Conservation (phyloP, 1,140 invertebrate genomes). For the Conus betulinus region DNA sequence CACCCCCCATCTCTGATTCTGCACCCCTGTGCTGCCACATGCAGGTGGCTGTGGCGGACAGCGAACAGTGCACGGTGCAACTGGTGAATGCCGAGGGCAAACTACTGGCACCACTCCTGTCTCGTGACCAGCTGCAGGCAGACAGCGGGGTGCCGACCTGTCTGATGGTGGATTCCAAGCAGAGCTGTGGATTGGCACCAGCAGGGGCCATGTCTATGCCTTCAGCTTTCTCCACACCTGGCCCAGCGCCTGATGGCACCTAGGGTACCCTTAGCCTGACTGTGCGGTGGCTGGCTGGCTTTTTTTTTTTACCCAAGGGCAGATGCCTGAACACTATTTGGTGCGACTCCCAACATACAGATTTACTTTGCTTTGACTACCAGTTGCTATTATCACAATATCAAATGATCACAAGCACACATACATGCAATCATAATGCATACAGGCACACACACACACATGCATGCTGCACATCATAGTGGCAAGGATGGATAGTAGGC, state of each 20-base stretch:
- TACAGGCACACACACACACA: too few relatives aligned
- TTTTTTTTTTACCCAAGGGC: too few relatives aligned
- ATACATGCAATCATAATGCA: too few relatives aligned
- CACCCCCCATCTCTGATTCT: too few relatives aligned
- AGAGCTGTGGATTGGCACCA: constrained; percentile 26
- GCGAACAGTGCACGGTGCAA: neutral
- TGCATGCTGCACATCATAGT: too few relatives aligned
- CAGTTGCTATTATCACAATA: too few relatives aligned
- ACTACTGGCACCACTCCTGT: constrained; percentile 17
- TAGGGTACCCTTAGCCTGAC: neutral
- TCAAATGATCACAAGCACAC: too few relatives aligned
- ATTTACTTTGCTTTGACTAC: too few relatives aligned
- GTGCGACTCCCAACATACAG: too few relatives aligned
- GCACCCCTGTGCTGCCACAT: neutral
- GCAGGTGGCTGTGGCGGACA: constrained; percentile 20
- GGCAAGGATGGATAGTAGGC: too few relatives aligned
- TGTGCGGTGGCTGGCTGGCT: too few relatives aligned
- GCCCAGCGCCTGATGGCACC: neutral
- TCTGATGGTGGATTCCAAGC: constrained; percentile 9
- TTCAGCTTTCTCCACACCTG: constrained; percentile 13
- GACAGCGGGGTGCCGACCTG: constrained; percentile 12
- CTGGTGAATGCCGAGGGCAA: constrained; percentile 20
- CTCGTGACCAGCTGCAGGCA: neutral
- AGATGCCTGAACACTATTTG: too few relatives aligned
- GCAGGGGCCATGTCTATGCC: constrained; percentile 16